Conservation (phyloP, 1,140 invertebrate species). For the Temnothorax curvispinosus region DNA sequence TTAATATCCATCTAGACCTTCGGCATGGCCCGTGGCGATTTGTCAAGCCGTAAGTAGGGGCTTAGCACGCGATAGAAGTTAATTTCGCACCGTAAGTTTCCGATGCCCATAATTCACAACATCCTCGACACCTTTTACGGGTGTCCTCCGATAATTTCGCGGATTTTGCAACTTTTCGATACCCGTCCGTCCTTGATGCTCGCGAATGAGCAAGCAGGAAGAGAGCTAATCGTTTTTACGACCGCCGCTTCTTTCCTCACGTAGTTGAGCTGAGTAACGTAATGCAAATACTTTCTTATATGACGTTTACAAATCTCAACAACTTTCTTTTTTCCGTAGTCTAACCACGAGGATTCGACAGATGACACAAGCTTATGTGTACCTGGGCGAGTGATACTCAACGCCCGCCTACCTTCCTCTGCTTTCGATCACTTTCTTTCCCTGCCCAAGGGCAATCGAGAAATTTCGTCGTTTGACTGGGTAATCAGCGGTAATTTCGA, state of each 20-base stretch:
- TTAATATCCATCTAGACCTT: conserved; percentile 46
- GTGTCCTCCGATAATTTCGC: conserved; percentile 19
- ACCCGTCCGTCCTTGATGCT: conserved; percentile 21
- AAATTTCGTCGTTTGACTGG: not conserved
- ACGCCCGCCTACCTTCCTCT: not conserved
- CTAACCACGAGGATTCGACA: conserved; percentile 21
- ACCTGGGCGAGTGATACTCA: not conserved
- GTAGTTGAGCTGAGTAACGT: not conserved
- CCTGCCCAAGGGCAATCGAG: conserved; percentile 20
- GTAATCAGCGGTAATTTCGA: not conserved
- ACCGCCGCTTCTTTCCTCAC: conserved; percentile 21
- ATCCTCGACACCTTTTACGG: conserved; percentile 45
- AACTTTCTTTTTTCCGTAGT: conserved; percentile 66
- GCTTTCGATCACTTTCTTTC: conserved; percentile 71
- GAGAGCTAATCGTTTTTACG: conserved; percentile 17
- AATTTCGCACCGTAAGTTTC: conserved; percentile 5
- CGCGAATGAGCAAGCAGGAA: conserved; percentile 4
- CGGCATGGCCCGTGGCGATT: conserved; percentile 36
- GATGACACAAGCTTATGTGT: conserved; percentile 48
- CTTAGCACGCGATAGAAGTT: conserved; percentile 2
- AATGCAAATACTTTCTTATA: conserved; percentile 48
- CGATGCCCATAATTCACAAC: conserved; percentile 19
- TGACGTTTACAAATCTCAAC: conserved; percentile 42
- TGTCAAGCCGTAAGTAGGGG: conserved; percentile 30
- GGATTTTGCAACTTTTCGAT: conserved; percentile 50